Conservation (phyloP, 1,140 invertebrate species). For the Helicoverpa armigera region DNA sequence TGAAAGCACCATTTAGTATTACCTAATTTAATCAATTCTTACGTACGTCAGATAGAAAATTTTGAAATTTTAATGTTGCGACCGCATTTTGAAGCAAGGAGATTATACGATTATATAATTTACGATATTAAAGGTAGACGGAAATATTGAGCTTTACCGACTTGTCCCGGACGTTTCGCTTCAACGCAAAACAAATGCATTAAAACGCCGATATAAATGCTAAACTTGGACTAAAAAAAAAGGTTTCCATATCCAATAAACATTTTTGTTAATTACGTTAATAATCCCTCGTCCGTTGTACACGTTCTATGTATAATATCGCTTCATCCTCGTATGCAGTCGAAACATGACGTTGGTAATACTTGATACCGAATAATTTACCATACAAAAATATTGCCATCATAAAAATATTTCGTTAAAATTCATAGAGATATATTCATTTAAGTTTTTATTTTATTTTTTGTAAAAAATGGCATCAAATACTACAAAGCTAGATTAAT, state of each 20-base stretch:
- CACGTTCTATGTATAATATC: conserved; percentile 10
- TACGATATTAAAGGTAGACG: conserved; percentile 26
- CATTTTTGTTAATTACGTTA: not conserved
- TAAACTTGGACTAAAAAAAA: conserved; percentile 17
- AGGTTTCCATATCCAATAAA: conserved; percentile 13
- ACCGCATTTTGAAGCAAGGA: conserved; percentile 37
- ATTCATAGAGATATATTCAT: conserved; percentile 49
- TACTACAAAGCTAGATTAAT: conserved; percentile 80
- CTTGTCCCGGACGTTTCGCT: conserved; percentile 1
- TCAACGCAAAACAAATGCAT: conserved; percentile 30
- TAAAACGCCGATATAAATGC: conserved; percentile 9
- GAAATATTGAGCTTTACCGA: conserved; percentile 40
- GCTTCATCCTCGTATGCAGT: conserved; percentile 21
- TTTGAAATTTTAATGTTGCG: conserved; percentile 61
- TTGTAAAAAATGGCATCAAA: conserved; percentile 74
- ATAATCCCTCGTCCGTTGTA: conserved; percentile 23
- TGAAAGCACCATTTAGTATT: conserved; percentile 83
- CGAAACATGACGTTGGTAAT: conserved; percentile 26
- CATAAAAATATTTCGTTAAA: conserved; percentile 52
- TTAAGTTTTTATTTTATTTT: conserved; percentile 47
- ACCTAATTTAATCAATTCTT: conserved; percentile 76
- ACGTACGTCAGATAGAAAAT: conserved; percentile 63
- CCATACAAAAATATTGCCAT: conserved; percentile 50
- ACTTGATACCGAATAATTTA: conserved; percentile 48
- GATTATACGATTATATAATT: conserved; percentile 31